Conservation (phyloP, 2,888 invertebrate species). For the Augochlorella aurata region DNA sequence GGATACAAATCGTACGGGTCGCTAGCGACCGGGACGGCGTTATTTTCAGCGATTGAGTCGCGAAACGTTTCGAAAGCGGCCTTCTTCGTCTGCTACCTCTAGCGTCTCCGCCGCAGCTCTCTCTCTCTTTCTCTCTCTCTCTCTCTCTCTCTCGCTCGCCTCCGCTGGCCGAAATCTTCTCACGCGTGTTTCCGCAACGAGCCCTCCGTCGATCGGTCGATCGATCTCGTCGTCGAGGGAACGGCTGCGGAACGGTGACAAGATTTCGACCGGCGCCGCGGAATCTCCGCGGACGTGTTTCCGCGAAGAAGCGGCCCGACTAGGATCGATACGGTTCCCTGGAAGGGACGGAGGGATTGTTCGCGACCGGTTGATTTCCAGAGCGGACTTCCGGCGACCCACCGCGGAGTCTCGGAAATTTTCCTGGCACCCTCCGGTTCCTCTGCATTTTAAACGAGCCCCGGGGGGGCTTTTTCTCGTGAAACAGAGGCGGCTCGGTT, state of each 20-base stretch:
- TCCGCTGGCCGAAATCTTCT: not conserved
- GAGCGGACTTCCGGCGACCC: not conserved
- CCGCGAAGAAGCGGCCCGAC: not conserved
- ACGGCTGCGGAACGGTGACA: not conserved
- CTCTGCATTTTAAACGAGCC: conserved; percentile 7
- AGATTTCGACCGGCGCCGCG: not conserved
- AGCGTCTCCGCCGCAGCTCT: not conserved
- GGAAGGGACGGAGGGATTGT: not conserved
- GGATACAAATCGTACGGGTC: conserved; percentile 34
- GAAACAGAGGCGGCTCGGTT: not conserved
- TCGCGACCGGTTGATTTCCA: not conserved
- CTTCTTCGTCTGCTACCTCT: not conserved
- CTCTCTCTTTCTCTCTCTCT: not conserved
- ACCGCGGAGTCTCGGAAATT: conserved; percentile 3
- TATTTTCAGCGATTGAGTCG: conserved; percentile 11
- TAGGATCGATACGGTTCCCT: not conserved
- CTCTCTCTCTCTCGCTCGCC: not conserved
- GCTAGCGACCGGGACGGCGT: conserved; percentile 29
- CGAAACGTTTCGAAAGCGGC: not conserved
- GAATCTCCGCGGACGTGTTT: not conserved
- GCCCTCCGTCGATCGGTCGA: not conserved
- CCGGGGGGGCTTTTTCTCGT: conserved; percentile 1
- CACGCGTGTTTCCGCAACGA: not conserved
- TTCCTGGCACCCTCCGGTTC: conserved; percentile 1
- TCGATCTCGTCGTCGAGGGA: not conserved